Conservation (phyloP, 2,113 vertebrate species). For the Danio rerio region DNA sequence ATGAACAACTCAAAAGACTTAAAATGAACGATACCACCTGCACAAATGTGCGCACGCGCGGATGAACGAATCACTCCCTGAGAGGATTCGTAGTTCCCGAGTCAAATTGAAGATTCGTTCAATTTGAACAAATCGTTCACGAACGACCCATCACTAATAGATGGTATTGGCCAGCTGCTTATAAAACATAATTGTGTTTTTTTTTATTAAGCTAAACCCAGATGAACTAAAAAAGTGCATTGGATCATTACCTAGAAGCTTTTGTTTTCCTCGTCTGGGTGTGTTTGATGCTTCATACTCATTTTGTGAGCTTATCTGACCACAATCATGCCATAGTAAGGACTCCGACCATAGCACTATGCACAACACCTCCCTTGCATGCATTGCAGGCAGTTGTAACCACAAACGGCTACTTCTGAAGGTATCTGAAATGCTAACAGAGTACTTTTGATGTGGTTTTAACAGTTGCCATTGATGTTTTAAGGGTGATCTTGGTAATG, state of each 20-base stretch:
- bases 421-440: neutral
- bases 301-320: neutral
- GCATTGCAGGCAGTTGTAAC: neutral
- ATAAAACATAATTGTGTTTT: neutral
- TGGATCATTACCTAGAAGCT: neutral
- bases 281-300: neutral
- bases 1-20: too few species aligned
- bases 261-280: neutral
- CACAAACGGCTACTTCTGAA: neutral
- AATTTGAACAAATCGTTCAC: too few species aligned
- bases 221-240: neutral
- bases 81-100: too few species aligned
- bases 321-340: neutral
- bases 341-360: neutral
- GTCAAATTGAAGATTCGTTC: too few species aligned
- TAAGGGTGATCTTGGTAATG: neutral
- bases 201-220: neutral
- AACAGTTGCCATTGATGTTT: neutral
- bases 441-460: neutral
- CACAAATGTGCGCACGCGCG: too few species aligned
- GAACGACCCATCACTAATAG: too few species aligned
- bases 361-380: neutral
- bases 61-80: too few species aligned
- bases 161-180: neutral
- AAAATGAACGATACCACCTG: too few species aligned